Evolutionary conservation across 2,888 invertebrate species (phyloP), one percentile per base, ranked within the genome.

Genomic region (Drosophila greeni): DNA sequence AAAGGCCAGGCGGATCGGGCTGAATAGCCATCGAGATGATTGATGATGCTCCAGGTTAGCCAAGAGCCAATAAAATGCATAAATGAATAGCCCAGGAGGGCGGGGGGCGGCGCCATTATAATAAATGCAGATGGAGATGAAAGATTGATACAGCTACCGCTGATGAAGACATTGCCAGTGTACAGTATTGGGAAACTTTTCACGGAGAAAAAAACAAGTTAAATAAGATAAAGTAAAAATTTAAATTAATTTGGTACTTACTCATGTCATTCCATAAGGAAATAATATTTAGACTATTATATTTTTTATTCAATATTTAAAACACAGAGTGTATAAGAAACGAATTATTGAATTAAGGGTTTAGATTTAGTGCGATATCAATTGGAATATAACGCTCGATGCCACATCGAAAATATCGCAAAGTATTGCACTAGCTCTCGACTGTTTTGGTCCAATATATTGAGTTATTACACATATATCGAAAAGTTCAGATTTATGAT

Each of bases 21-120:
- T 51, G 51, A 34, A 61, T 76, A 9, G 60, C 73, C 52, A 42
- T 59, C 40, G 23, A 47, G 54, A 71, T 84, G 79, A 78, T 78
- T 78, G 79, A 81, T 84, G 73, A 42, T 60, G 58, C 73, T 59
- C n/a, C 60, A 52, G 59, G 49, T 49, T 73, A n/a, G 60, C 57
- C 55, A 61, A 69, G 52, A 80, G 61, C 74, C 76, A 51, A 84
- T 84, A 73, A 78, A 75, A 67, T 75, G 70, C 76, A 82, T 72
- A 73, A 62, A 49, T 65, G 51, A 66, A 64, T 70, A 52, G 37
- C 53, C 37, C 57, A 61, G 51, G 16, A 37, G 55, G 34, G 42
- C 36, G 67, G 39, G 20, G 39, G 45, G 31, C 7, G 31, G 16
- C 31, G 23, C 34, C 24, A 36, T 40, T 34, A 47, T 66, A 34